These are phyloP conservation scores for Paramormyrops kingsleyae DNA, from an alignment of 2,113 vertebrate genomes.

Conservation along the genomic window DNA sequence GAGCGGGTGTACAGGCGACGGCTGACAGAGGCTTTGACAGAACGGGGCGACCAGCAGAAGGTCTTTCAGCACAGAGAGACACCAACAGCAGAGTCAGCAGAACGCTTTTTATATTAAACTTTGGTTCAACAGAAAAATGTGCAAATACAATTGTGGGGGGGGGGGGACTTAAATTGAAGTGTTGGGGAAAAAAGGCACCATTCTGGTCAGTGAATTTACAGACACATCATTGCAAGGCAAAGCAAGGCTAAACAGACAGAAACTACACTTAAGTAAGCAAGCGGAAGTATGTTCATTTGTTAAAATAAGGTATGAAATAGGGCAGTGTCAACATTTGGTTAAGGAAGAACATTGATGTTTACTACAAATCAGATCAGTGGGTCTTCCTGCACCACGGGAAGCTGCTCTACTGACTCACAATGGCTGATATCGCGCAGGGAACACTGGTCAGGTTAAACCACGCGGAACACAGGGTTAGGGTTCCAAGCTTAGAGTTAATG, in stretches of 20 bases:
- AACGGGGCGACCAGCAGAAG: neutral
- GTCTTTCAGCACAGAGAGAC: neutral
- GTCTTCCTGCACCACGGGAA: neutral
- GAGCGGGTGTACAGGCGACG: neutral
- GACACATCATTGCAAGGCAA: neutral
- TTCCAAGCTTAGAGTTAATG: neutral
- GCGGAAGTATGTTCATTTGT: neutral
- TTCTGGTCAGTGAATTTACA: neutral
- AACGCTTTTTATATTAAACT: neutral
- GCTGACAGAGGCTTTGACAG: neutral
- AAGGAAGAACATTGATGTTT: neutral
- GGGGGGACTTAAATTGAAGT: neutral
- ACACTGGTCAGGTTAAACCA: neutral
- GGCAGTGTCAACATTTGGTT: neutral
- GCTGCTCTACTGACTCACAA: neutral
- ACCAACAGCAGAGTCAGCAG: neutral
- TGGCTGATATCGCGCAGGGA: neutral
- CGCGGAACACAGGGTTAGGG: neutral
- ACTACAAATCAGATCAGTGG: neutral
- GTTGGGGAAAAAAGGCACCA: neutral
- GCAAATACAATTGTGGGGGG: neutral
- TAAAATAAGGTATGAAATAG: neutral
- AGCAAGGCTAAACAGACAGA: neutral
- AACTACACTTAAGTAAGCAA: neutral
- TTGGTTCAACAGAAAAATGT: constrained; percentile 1